These are phyloP conservation scores for Nothobranchius kuhntae DNA, from an alignment of 2,113 vertebrate genomes.

Conservation along the genomic window DNA sequence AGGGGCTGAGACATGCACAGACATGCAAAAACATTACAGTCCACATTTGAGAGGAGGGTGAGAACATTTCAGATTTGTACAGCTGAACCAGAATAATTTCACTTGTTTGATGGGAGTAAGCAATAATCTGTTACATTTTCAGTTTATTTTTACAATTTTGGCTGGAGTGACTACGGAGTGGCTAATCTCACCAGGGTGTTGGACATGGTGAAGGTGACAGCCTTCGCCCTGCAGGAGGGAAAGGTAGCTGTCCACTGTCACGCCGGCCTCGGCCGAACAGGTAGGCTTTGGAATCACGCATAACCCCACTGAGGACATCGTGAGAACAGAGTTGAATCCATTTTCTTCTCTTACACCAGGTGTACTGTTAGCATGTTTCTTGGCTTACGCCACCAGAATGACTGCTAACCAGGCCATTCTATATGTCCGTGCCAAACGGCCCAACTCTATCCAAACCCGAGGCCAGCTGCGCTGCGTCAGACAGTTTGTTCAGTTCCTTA, in stretches of 20 bases:
- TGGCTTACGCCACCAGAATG: conserved; percentile 91
- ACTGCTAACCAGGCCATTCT: conserved; percentile 92
- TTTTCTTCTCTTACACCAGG: conserved; percentile 71
- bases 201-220: conserved; percentile 94
- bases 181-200: conserved; percentile 87
- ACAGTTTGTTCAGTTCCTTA: conserved; percentile 90
- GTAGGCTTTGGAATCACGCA: conserved; percentile 62
- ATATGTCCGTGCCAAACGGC: conserved; percentile 89
- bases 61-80: too few species aligned
- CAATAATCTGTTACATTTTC: conserved; percentile 36
- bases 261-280: conserved; percentile 93
- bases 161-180: conserved; percentile 93
- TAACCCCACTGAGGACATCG: not conserved
- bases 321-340: not conserved
- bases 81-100: too few species aligned
- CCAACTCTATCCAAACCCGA: conserved; percentile 92
- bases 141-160: conserved; percentile 98
- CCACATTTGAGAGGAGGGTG: too few species aligned
- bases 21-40: too few species aligned
- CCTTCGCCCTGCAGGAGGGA: conserved; percentile 91
- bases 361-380: conserved; percentile 92
- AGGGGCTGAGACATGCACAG: too few species aligned
- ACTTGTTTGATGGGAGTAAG: not conserved
- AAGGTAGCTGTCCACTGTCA: conserved; percentile 93
- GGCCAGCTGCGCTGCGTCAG: conserved; percentile 89